These are phyloP conservation scores for Chelonus insularis DNA, from an alignment of 1,140 invertebrate species.

Conservation along the genomic window DNA sequence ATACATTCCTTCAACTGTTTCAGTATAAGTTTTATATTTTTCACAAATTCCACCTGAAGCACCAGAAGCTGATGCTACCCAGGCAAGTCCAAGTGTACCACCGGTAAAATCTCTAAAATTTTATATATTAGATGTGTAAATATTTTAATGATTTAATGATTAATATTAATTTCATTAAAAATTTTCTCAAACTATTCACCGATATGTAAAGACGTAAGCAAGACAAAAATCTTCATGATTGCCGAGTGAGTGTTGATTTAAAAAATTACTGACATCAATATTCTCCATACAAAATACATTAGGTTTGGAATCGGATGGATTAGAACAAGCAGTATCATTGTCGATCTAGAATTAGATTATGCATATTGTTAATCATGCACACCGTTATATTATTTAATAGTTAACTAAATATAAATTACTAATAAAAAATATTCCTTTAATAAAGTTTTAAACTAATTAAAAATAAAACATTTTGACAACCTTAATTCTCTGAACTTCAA, in stretches of 20 bases:
- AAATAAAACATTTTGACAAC: slow-evolving; percentile 58
- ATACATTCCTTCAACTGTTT: slow-evolving; percentile 90
- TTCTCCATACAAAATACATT: slow-evolving; percentile 97
- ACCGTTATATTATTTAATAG: no score
- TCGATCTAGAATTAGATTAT: slow-evolving; percentile 70
- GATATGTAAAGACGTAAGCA: slow-evolving; percentile 97
- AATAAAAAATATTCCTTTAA: background rate
- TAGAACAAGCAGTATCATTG: slow-evolving; percentile 79
- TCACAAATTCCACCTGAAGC: slow-evolving; percentile 99
- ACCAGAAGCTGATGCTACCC: slow-evolving; percentile 95
- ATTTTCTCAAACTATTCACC: slow-evolving; percentile 48
- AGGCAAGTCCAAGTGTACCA: slow-evolving; percentile 94
- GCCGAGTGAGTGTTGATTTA: slow-evolving; percentile 95
- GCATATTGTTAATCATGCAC: background rate
- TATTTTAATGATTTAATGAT: background rate
- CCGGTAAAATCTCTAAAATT: slow-evolving; percentile 83
- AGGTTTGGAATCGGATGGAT: slow-evolving; percentile 67
- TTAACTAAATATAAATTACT: background rate
- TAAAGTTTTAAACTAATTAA: no score
- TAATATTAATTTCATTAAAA: background rate
- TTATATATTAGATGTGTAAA: slow-evolving; percentile 41
- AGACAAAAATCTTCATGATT: slow-evolving; percentile 98
- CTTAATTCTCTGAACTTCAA: slow-evolving; percentile 96
- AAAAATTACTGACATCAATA: slow-evolving; percentile 98
- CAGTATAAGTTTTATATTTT: slow-evolving; percentile 95